Percentiles rank a stretch among this genome's conserved stretches.
These are phyloP conservation scores for Melanotaenia boesemani DNA, from an alignment of 2,797 vertebrate species.

Conservation along the genomic window DNA sequence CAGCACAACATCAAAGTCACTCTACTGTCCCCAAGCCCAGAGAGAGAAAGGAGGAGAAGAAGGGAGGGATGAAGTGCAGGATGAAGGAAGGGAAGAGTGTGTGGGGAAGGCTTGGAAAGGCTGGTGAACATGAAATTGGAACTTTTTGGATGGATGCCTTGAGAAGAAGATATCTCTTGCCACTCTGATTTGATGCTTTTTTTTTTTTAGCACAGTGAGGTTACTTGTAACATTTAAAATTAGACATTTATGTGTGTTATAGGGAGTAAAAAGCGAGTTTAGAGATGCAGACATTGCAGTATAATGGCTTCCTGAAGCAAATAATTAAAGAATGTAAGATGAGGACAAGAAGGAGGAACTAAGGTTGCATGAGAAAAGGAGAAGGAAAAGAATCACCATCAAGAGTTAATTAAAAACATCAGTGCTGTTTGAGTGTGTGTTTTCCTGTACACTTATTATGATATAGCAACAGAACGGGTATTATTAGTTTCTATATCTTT, in stretches of 20 bases:
- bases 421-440: neutral
- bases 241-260: conserved; percentile 10
- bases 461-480: neutral
- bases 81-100: conserved; percentile 24
- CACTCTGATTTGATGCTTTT: neutral
- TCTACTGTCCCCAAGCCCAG: conserved; percentile 67
- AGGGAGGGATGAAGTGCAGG: conserved; percentile 50
- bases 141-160: conserved; percentile 42
- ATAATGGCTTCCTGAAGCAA: conserved; percentile 70
- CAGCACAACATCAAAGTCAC: conserved; percentile 77
- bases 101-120: conserved; percentile 19
- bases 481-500: neutral
- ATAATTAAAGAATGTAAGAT: conserved; percentile 49
- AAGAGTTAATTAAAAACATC: conserved; percentile 2
- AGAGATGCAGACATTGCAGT: conserved; percentile 53
- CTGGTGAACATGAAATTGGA: conserved; percentile 52
- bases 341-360: conserved; percentile 9
- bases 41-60: conserved; percentile 49
- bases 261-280: conserved; percentile 30
- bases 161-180: conserved; percentile 26
- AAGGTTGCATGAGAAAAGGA: neutral
- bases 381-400: conserved; percentile 4
- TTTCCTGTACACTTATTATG: neutral
- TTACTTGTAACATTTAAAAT: conserved; percentile 34
- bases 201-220: neutral